These are phyloP conservation scores for Cavia aperea DNA, from an alignment of 2,113 vertebrate genomes.

Conservation along the genomic window DNA sequence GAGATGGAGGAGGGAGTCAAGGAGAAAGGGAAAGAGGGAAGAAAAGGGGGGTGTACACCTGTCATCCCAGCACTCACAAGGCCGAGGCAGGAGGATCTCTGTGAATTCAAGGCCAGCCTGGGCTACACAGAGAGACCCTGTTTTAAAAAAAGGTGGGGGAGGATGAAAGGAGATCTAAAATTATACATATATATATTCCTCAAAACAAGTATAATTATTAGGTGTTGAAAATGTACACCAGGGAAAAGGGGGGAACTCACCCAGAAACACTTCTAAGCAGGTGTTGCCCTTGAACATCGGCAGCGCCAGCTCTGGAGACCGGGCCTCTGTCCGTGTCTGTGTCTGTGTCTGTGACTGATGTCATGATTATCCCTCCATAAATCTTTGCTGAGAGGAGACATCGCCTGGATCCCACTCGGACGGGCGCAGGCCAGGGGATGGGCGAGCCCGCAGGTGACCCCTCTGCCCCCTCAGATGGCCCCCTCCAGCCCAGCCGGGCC, in stretches of 20 bases:
- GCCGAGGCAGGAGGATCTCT: background rate
- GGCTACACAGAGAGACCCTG: background rate
- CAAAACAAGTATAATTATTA: background rate
- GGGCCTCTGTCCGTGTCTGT: background rate
- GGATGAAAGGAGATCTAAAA: background rate
- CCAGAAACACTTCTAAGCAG: background rate
- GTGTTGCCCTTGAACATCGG: background rate
- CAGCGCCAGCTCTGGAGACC: background rate
- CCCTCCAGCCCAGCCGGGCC: rapidly evolving
- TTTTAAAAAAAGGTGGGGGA: background rate
- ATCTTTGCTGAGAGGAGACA: background rate
- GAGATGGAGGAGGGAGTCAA: background rate
- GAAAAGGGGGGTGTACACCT: background rate
- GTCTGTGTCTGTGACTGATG: background rate
- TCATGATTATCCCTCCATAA: background rate
- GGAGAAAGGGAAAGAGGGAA: background rate
- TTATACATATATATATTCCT: background rate
- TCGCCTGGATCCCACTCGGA: too few relatives aligned
- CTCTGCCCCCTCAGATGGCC: rapidly evolving
- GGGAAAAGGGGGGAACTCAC: background rate
- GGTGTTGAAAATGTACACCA: background rate
- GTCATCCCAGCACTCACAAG: background rate
- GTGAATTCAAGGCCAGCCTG: background rate
- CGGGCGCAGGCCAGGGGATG: background rate
- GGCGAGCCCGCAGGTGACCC: background rate